Evolutionary conservation across 2,113 vertebrate genomes (phyloP).

Genomic region (Erythrocercus mccallii): DNA sequence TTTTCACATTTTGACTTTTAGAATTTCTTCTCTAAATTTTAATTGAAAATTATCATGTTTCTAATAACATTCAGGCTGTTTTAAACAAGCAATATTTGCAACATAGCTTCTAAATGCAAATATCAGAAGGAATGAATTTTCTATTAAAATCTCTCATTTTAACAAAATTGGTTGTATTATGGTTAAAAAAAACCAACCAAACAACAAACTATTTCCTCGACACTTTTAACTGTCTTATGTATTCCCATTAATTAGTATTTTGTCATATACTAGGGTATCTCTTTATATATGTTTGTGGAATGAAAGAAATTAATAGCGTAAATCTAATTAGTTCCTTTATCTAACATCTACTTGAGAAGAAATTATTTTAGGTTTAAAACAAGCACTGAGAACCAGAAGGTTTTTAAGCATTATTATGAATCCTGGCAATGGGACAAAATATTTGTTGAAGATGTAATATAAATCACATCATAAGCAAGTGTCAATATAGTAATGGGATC

Average conservation of each 20-base stretch:
- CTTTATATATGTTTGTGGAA: background rate
- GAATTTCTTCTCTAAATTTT: background rate
- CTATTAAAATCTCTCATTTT: conserved; percentile 6
- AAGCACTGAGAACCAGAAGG: background rate
- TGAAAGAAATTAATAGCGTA: background rate
- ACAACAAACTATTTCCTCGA: background rate
- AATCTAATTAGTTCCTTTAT: background rate
- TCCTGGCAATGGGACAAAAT: background rate
- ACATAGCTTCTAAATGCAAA: background rate
- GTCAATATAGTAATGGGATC: background rate
- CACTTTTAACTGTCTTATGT: background rate
- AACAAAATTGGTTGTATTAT: background rate
- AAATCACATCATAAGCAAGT: background rate
- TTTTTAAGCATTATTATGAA: background rate
- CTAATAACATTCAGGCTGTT: background rate
- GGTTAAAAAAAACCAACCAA: background rate
- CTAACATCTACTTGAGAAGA: background rate
- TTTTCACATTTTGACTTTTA: background rate
- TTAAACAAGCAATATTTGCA: background rate
- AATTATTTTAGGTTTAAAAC: background rate
- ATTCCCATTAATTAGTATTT: background rate
- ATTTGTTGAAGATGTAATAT: background rate
- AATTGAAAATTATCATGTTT: background rate
- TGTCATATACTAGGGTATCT: background rate
- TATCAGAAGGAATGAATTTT: background rate